Evolutionary conservation across 2,888 invertebrate genomes (phyloP).

Genomic region (Noctua janthe): DNA sequence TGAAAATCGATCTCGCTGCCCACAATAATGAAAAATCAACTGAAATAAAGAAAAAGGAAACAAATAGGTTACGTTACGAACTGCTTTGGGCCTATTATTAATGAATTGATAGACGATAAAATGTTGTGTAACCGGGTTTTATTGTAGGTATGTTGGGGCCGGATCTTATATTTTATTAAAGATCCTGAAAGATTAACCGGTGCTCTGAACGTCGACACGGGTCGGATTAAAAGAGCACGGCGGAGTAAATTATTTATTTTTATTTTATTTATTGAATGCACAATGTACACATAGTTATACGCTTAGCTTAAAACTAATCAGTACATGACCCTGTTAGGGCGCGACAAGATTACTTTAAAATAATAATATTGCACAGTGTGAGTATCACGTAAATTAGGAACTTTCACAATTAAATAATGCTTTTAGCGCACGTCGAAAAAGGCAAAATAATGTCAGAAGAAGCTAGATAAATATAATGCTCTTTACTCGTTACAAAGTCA

Average conservation of each 20-base stretch:
- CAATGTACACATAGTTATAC: too few species aligned
- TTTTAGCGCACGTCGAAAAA: not conserved
- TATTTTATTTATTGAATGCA: too few species aligned
- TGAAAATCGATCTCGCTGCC: not conserved
- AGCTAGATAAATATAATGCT: not conserved
- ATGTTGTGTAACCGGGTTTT: constrained; percentile 16
- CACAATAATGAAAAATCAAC: not conserved
- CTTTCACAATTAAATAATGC: too few species aligned
- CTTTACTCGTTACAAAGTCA: not conserved
- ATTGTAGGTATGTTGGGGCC: not conserved
- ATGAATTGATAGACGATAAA: constrained; percentile 12
- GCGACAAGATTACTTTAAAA: too few species aligned
- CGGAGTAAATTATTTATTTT: not conserved
- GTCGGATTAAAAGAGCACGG: not conserved
- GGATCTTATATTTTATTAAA: not conserved
- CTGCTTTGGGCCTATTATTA: not conserved
- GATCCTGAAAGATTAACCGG: not conserved
- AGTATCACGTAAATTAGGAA: too few species aligned
- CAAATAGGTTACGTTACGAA: not conserved
- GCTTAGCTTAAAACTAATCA: too few species aligned
- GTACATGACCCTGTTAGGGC: too few species aligned
- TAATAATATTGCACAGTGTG: too few species aligned
- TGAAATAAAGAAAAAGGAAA: not conserved
- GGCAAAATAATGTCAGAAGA: not conserved
- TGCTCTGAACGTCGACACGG: not conserved